Conservation (phyloP, 2,797 vertebrate genomes). For the Lutjanus argentimaculatus region DNA sequence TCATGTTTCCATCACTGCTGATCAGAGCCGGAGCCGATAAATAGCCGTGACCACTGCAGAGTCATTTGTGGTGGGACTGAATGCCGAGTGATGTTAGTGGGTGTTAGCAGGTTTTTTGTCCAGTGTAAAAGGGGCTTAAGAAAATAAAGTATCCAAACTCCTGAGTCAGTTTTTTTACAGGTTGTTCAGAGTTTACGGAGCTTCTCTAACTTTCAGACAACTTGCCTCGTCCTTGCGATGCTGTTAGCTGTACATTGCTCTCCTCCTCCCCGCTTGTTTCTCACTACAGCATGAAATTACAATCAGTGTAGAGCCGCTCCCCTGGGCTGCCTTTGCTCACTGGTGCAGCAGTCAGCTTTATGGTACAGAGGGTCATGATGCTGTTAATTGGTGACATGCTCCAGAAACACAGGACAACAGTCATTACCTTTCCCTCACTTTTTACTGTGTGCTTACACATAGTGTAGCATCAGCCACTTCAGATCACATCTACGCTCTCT, state of each 20-base stretch:
- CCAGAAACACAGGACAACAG: constrained; percentile 21
- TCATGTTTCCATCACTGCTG: too few relatives aligned
- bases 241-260: constrained; percentile 1
- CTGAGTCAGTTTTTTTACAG: not conserved
- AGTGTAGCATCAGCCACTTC: not conserved
- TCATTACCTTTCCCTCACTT: not conserved
- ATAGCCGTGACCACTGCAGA: too few relatives aligned
- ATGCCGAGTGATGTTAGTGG: too few relatives aligned
- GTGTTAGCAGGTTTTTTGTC: too few relatives aligned
- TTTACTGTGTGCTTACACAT: not conserved
- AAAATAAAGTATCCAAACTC: not conserved
- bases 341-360: constrained; percentile 81
- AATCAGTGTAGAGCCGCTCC: constrained; percentile 80
- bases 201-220: constrained; percentile 28
- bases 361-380: constrained; percentile 62
- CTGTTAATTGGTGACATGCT: constrained; percentile 36
- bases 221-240: constrained; percentile 35
- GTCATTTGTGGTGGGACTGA: too few relatives aligned
- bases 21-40: too few relatives aligned
- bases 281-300: constrained; percentile 90
- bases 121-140: too few relatives aligned
- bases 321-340: constrained; percentile 81
- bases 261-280: constrained; percentile 83
- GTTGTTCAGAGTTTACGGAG: not conserved
- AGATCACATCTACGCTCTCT: not conserved